Evolutionary conservation across 2,797 vertebrate genomes (phyloP).

Genomic region (Brachymystax lenok): DNA sequence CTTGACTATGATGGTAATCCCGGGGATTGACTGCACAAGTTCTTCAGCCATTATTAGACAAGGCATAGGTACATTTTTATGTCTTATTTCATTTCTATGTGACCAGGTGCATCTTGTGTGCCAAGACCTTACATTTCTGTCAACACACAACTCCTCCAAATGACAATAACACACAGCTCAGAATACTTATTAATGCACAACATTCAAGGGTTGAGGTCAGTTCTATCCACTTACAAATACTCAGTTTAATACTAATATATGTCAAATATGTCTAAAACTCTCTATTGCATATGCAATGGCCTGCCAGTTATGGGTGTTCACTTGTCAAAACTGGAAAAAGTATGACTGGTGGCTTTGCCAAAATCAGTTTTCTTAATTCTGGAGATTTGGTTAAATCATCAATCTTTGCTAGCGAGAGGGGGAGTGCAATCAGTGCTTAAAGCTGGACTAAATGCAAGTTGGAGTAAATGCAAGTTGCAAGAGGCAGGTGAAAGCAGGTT

Average conservation of each 20-base stretch:
- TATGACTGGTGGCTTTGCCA: not conserved
- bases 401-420: no score
- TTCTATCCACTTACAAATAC: no score
- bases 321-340: not conserved
- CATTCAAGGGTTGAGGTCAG: no score
- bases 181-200: no score
- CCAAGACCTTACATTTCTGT: not conserved
- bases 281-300: not conserved
- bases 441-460: not conserved
- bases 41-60: no score
- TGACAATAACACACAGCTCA: not conserved
- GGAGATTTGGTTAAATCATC: not conserved
- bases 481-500: not conserved
- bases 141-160: not conserved
- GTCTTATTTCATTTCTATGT: not conserved
- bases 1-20: no score
- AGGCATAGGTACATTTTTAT: not conserved
- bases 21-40: no score
- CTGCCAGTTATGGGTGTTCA: not conserved
- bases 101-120: no score
- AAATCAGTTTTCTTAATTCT: not conserved
- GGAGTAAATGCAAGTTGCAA: not conserved
- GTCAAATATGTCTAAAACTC: no score
- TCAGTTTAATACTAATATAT: no score
- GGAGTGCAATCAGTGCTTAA: no score